Conservation (phyloP, 2,888 invertebrate species). For the Xestia c-nigrum region DNA sequence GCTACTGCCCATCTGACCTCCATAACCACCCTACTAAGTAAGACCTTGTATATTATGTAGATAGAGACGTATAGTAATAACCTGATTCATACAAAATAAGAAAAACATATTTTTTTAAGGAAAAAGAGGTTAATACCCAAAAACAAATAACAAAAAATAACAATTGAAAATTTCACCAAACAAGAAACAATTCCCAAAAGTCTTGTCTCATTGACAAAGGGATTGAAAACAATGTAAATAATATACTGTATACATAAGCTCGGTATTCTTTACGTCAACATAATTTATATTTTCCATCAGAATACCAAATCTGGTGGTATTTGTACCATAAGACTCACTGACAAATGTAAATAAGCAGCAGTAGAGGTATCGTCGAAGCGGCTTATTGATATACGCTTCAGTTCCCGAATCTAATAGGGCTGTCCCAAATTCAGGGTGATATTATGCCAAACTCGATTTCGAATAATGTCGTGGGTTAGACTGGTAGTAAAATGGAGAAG, state of each 20-base stretch:
- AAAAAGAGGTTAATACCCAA: background rate
- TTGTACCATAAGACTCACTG: conserved; percentile 39
- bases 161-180: background rate
- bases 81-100: background rate
- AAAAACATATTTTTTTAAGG: background rate
- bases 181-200: conserved; percentile 26
- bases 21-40: no score
- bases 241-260: conserved; percentile 1
- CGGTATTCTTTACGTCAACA: conserved; percentile 23
- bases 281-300: conserved; percentile 55
- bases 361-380: conserved; percentile 23
- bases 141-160: conserved; percentile 5
- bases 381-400: conserved; percentile 46
- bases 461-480: background rate
- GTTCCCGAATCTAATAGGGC: conserved; percentile 27
- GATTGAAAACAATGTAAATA: conserved; percentile 40
- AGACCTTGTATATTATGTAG: no score
- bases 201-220: conserved; percentile 18
- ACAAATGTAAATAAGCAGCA: conserved; percentile 43
- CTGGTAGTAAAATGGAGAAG: background rate
- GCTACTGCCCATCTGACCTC: background rate
- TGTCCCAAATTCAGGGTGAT: conserved; percentile 14
- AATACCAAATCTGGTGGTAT: conserved; percentile 39
- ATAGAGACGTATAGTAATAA: background rate
- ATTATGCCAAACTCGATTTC: conserved; percentile 15